Evolutionary conservation across 2,113 vertebrate genomes (phyloP).

Genomic region (Edolisoma coerulescens): DNA sequence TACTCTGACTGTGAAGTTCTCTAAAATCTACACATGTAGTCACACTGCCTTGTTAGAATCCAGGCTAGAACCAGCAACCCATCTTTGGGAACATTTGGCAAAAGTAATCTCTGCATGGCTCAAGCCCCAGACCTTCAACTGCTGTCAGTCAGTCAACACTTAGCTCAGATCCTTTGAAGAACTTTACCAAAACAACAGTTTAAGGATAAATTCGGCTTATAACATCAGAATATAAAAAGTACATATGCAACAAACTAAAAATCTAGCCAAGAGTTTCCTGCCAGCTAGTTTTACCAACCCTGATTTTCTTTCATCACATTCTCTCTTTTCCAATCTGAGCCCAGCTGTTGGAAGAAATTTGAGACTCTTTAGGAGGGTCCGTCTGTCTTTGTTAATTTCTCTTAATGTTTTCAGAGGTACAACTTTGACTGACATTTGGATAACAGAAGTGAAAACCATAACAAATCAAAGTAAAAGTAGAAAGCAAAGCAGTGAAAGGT

Average conservation of each 20-base stretch:
- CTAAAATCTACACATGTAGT: background rate
- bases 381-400: background rate
- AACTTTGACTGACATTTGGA: background rate
- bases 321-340: background rate
- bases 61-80: background rate
- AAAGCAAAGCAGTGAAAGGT: background rate
- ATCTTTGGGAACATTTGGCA: background rate
- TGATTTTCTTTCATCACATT: background rate
- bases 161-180: background rate
- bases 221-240: background rate
- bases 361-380: background rate
- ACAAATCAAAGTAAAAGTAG: background rate
- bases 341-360: background rate
- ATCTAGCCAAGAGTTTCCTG: background rate
- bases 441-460: background rate
- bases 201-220: background rate
- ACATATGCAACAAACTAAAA: background rate
- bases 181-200: background rate
- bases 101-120: background rate
- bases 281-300: background rate
- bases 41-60: background rate
- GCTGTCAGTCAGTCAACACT: background rate
- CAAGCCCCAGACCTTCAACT: background rate
- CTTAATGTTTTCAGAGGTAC: background rate
- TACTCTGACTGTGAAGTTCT: background rate